Evolutionary conservation across 1,140 invertebrate species (phyloP).

Genomic region (Apocrypta bakeri): DNA sequence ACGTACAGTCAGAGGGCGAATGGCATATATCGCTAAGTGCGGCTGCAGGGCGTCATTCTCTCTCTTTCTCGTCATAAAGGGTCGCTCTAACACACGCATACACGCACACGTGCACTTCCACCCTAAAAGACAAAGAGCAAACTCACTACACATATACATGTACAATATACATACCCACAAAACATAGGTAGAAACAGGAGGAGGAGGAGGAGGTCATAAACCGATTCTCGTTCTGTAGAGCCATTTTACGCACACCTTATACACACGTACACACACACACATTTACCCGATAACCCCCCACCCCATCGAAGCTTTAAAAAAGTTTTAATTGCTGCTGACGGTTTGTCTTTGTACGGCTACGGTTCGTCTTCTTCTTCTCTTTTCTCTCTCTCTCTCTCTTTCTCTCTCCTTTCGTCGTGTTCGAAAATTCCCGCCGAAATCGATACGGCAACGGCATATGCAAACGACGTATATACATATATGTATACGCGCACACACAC

Average conservation of each 20-base stretch:
- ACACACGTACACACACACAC: not conserved
- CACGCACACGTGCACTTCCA: not conserved
- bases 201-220: slow-evolving; percentile 2
- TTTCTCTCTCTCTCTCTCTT: too few relatives aligned
- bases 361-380: too few relatives aligned
- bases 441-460: too few relatives aligned
- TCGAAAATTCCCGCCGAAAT: not conserved
- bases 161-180: not conserved
- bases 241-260: slow-evolving; percentile 8
- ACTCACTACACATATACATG: not conserved
- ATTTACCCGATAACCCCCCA: too few relatives aligned
- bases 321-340: slow-evolving; percentile 34
- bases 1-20: not conserved
- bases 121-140: slow-evolving; percentile 2
- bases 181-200: not conserved
- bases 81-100: not conserved
- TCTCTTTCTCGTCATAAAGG: not conserved
- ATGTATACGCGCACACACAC: too few relatives aligned
- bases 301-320: not conserved
- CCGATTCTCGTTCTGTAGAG: not conserved
- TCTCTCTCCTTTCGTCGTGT: too few relatives aligned
- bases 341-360: not conserved
- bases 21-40: not conserved
- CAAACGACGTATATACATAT: not conserved
- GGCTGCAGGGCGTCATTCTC: not conserved